Conservation (phyloP, 1,140 invertebrate genomes). For the Cydia strobilella region DNA sequence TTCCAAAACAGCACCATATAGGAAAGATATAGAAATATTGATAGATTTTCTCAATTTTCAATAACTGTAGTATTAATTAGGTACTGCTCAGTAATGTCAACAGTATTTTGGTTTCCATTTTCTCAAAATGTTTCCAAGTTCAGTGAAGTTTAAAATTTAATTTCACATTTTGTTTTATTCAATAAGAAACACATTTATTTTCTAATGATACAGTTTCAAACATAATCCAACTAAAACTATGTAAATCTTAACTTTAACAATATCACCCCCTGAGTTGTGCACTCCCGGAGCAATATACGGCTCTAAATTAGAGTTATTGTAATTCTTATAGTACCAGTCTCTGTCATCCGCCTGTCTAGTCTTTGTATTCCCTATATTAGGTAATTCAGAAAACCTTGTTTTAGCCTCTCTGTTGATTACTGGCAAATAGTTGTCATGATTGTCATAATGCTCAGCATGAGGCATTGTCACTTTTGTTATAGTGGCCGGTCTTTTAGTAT, state of each 20-base stretch:
- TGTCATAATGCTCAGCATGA: conserved; percentile 64
- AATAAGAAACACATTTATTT: conserved; percentile 3
- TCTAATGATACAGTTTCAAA: background rate
- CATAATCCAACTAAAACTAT: conserved; percentile 26
- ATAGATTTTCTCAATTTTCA: too few species aligned
- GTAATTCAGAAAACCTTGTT: conserved; percentile 67
- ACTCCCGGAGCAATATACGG: conserved; percentile 83
- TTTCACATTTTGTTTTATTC: background rate
- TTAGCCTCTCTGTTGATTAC: conserved; percentile 72
- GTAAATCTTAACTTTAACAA: conserved; percentile 13
- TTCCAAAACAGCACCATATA: too few species aligned
- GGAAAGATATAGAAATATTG: too few species aligned
- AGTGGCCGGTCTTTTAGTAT: conserved; percentile 62
- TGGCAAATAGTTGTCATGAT: conserved; percentile 56
- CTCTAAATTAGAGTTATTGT: conserved; percentile 86
- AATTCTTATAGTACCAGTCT: conserved; percentile 90
- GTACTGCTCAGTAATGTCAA: too few species aligned
- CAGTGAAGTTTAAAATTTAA: background rate
- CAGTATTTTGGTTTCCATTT: too few species aligned
- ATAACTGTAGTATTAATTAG: too few species aligned
- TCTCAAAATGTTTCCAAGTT: background rate
- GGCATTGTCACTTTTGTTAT: conserved; percentile 74
- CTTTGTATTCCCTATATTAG: conserved; percentile 52
- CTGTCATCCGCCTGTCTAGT: conserved; percentile 77
- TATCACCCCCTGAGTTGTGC: conserved; percentile 46